A percentile compares a stretch with the other conserved stretches of the same genome.
These are phyloP conservation scores for Eulemur rufifrons DNA, from an alignment of 2,113 vertebrate genomes.

Conservation along the genomic window DNA sequence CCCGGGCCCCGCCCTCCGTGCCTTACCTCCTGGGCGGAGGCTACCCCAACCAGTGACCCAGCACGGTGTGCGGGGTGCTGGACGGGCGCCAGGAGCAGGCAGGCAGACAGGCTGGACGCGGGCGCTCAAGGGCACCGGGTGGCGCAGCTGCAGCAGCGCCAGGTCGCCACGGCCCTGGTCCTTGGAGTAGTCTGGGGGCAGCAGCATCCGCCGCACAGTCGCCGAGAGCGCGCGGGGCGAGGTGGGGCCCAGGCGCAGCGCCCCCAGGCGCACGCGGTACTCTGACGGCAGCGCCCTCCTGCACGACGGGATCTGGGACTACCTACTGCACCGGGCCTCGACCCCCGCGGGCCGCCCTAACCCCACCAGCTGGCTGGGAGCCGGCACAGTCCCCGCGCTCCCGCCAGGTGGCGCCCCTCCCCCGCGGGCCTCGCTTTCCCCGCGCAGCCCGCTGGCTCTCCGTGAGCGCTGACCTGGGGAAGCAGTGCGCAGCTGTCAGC, in stretches of 20 bases:
- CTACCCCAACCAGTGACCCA: conserved; percentile 84
- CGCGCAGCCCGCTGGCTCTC: neutral
- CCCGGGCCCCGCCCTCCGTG: fast-evolving
- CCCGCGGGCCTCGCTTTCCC: neutral
- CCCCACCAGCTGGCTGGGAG: neutral
- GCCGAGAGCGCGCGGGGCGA: neutral
- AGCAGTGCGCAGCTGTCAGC: conserved; percentile 78
- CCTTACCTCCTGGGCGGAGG: conserved; percentile 71
- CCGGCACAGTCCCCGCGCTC: neutral
- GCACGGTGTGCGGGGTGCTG: conserved; percentile 14
- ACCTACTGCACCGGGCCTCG: neutral
- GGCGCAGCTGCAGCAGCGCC: conserved; percentile 73
- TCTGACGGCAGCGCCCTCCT: conserved; percentile 4
- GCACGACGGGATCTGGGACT: neutral
- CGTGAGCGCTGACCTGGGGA: conserved; percentile 63
- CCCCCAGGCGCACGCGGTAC: conserved; percentile 68
- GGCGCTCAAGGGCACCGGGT: conserved; percentile 36
- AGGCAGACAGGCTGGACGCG: conserved; percentile 78
- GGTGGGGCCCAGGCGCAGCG: conserved; percentile 2
- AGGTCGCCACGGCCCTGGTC: conserved; percentile 69
- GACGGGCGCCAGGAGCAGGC: neutral
- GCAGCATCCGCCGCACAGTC: conserved; percentile 52
- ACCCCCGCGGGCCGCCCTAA: neutral
- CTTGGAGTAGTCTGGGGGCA: conserved; percentile 37
- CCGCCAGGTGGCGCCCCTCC: neutral